Evolutionary conservation across 2,113 vertebrate species (phyloP), one percentile per base, ranked within the genome.

Genomic region (Melanostigma gelatinosum): DNA sequence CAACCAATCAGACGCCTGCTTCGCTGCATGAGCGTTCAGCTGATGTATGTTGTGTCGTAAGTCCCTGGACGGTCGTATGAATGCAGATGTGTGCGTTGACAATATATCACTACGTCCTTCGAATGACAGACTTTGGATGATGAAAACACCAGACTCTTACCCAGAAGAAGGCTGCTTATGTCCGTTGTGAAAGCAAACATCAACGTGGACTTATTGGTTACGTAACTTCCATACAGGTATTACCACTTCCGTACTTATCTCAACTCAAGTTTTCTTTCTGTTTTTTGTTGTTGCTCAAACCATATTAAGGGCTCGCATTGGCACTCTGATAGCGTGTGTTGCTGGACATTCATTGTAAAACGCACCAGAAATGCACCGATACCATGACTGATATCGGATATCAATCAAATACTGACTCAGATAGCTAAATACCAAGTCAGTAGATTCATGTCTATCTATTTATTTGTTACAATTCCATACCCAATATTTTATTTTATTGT

Each of bases 1-100:
- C 16, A 36, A 24, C 77, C 78, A 77, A 82, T 82, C 29, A 58
- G 69, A 18, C 1, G 4, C 1, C 16, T 62, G 52, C 20, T 32
- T 57, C 0, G 5, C 65, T 50, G 62, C 54, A 1, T 5, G 48
- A 44, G n/a, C 13, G 48, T 4, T 72, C 42, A 66, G 18, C 66
- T 77, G 54, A 27, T 27, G 68, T 48, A n/a, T 73, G 50, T 18
- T 54, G 42, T 40, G 46, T 66, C 46, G 29, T 65, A 42, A 58
- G 57, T 34, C n/a, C 36, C 11, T 22, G 34, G 60, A 40, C 36
- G 22, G 6, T 3, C 27, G 7, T 18, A 29, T 46, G 40, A 42
- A 66, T 7, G 4, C 44, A 27, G 38, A 64, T 42, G 62, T 64
- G 22, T 38, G 34, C 10, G 7, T 20, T n/a, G 34, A 38, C 32